Conservation (phyloP, 92 coral and sea anemone genomes). For the Bergia puertoricense region DNA sequence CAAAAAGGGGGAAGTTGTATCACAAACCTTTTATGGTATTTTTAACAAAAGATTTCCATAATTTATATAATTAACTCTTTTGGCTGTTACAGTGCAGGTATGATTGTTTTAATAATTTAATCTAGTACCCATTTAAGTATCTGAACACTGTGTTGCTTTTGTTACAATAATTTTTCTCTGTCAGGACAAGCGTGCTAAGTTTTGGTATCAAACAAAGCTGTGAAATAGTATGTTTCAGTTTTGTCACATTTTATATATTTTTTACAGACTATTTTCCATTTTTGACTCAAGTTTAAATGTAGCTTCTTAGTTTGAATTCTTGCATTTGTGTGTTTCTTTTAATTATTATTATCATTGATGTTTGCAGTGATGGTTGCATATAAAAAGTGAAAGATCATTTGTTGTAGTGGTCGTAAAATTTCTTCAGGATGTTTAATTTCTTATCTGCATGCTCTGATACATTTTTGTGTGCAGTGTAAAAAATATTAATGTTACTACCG, state of each 20-base stretch:
- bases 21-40: no score
- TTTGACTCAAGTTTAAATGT: not conserved
- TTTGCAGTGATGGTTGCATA: not conserved
- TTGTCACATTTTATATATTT: not conserved
- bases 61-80: no score
- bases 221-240: not conserved
- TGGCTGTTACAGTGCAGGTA: no score
- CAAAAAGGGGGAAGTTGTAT: no score
- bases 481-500: no score
- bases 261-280: not conserved
- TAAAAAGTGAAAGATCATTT: not conserved
- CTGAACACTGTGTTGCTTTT: conserved; percentile 25
- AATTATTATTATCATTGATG: not conserved
- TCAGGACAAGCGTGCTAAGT: conserved; percentile 13
- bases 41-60: no score
- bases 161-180: conserved; percentile 12
- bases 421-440: no score
- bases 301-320: not conserved
- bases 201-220: conserved; percentile 22
- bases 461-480: no score
- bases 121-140: not conserved
- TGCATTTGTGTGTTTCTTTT: not conserved
- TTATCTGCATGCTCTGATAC: no score
- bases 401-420: no score
- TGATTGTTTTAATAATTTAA: no score